These are phyloP conservation scores for Dendrophyllia cribrosa DNA, from an alignment of 64 coral and sea anemone genomes.

Conservation along the genomic window DNA sequence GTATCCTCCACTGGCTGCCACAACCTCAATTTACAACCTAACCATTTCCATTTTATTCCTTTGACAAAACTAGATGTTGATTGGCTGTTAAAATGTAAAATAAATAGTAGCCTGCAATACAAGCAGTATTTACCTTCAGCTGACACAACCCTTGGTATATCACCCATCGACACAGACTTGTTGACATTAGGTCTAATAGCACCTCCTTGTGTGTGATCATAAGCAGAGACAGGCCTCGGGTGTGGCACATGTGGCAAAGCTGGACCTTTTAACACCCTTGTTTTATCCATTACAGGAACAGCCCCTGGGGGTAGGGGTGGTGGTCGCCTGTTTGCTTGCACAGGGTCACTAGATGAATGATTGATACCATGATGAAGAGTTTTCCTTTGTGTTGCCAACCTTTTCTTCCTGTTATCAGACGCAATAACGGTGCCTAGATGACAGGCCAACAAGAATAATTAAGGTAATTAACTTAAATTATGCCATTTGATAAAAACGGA, in stretches of 20 bases:
- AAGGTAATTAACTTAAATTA: no score
- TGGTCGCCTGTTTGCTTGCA: slow-evolving; percentile 26
- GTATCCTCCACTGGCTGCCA: no score
- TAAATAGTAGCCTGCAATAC: neutral
- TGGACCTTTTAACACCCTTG: neutral
- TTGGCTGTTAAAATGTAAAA: no score
- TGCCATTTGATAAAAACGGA: no score
- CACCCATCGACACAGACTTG: slow-evolving; percentile 13
- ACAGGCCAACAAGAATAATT: no score
- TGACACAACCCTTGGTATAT: neutral
- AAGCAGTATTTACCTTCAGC: slow-evolving; percentile 58
- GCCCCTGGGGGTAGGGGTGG: slow-evolving; percentile 64
- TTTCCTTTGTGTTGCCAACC: slow-evolving; percentile 31
- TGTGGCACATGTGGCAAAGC: slow-evolving; percentile 5
- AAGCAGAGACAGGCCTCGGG: slow-evolving; percentile 19
- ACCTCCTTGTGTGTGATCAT: neutral
- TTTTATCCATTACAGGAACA: neutral
- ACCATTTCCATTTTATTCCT: no score
- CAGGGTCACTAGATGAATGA: neutral
- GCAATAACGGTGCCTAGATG: no score
- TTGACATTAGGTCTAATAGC: neutral
- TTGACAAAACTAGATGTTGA: no score
- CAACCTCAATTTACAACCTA: no score
- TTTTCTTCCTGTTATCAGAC: slow-evolving; percentile 15
- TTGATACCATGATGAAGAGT: neutral